Evolutionary conservation across 2,113 vertebrate genomes (phyloP).

Genomic region (Reinhardtius hippoglossoides): DNA sequence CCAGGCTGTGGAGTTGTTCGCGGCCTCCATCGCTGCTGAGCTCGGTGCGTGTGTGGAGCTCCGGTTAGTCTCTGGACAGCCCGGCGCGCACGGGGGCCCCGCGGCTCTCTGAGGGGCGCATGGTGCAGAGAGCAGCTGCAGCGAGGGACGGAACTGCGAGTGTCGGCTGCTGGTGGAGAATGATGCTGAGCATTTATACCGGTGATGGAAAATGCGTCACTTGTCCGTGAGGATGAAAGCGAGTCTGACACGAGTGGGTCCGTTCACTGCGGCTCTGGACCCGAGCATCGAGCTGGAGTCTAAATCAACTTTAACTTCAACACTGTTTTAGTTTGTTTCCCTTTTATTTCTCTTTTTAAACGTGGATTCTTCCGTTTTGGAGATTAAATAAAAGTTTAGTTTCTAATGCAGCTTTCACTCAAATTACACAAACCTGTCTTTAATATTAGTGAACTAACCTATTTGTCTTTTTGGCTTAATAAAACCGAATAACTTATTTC

Average conservation of each 20-base stretch:
- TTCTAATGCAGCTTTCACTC: neutral
- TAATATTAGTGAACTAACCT: too few species aligned
- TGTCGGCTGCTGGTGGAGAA: slow-evolving; percentile 65
- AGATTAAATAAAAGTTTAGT: neutral
- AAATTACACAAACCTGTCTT: neutral
- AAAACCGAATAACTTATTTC: too few species aligned
- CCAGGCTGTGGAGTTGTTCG: slow-evolving; percentile 81
- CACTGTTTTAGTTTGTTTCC: neutral
- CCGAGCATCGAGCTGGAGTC: neutral
- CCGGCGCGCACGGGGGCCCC: slow-evolving; percentile 29
- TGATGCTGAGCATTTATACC: slow-evolving; percentile 77
- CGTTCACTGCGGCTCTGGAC: slow-evolving; percentile 15
- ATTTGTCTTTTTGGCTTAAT: too few species aligned
- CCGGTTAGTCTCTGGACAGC: slow-evolving; percentile 34
- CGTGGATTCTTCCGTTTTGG: neutral
- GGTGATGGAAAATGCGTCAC: slow-evolving; percentile 81
- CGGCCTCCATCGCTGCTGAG: neutral
- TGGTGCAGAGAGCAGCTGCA: slow-evolving; percentile 39
- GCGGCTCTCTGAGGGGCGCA: slow-evolving; percentile 37
- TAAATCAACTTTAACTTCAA: too few species aligned
- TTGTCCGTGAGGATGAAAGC: slow-evolving; percentile 59
- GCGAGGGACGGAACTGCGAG: slow-evolving; percentile 28
- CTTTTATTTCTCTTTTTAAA: neutral
- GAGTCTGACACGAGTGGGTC: slow-evolving; percentile 7
- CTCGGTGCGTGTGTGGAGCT: slow-evolving; percentile 5